phyloP scores from a whole-genome alignment of 2,113 vertebrate species.

The Scortum barcoo region DNA sequence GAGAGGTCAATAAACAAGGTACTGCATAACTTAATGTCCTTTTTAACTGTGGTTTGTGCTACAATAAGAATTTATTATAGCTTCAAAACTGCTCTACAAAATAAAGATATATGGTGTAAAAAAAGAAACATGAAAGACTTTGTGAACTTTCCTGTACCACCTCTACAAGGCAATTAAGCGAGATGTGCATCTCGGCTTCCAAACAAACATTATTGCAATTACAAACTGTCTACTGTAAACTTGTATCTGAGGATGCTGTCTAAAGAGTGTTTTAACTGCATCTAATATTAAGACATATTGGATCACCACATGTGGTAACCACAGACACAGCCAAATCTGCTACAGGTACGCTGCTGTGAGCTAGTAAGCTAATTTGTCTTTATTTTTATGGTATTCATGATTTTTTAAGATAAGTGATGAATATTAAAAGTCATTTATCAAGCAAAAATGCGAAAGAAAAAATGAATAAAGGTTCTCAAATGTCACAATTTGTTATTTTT shows the following conservation, averaged over 20 bases:
- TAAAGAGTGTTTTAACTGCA: constrained; percentile 10
- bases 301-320: constrained; percentile 17
- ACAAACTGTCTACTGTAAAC: neutral
- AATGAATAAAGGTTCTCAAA: neutral
- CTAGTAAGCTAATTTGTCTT: neutral
- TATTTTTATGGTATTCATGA: neutral
- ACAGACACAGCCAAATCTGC: constrained; percentile 40
- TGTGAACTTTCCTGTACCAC: neutral
- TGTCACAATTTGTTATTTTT: neutral
- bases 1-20: constrained; percentile 5
- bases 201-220: constrained; percentile 15
- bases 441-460: neutral
- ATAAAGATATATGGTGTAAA: neutral
- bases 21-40: neutral
- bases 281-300: neutral
- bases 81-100: neutral
- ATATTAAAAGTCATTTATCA: neutral
- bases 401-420: neutral
- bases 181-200: neutral
- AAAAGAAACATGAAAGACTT: constrained; percentile 7
- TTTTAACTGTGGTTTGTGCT: neutral
- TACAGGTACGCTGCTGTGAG: neutral
- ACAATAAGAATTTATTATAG: neutral
- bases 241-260: neutral
- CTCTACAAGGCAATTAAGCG: neutral